Conservation (phyloP, 2,797 vertebrate genomes). For the Phoeniculus purpureus region DNA sequence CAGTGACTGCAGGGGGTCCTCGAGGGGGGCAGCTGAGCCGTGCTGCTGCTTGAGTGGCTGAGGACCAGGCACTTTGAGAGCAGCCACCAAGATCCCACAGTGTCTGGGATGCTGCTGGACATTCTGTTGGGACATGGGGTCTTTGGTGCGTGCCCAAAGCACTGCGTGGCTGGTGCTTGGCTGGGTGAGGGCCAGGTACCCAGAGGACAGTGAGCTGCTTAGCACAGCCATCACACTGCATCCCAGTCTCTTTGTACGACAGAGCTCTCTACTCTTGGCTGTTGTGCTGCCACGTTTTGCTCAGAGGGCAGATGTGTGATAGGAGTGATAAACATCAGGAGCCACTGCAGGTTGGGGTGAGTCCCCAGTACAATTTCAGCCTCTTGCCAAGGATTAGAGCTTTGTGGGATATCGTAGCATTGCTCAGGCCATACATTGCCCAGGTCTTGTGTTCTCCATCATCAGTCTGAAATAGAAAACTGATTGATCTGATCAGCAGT, state of each 20-base stretch:
- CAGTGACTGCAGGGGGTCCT: background rate
- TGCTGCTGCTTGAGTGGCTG: fast-evolving
- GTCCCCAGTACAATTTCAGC: background rate
- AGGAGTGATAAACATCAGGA: background rate
- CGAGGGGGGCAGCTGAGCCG: background rate
- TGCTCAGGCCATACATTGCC: background rate
- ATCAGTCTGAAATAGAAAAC: background rate
- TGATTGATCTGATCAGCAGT: background rate
- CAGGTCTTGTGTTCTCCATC: background rate
- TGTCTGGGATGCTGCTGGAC: background rate
- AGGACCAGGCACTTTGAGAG: background rate
- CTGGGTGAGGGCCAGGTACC: background rate
- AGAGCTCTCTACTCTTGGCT: background rate
- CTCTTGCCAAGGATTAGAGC: background rate
- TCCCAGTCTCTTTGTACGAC: conserved; percentile 5
- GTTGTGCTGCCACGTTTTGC: background rate
- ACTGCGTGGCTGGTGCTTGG: background rate
- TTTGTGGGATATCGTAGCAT: background rate
- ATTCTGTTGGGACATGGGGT: background rate
- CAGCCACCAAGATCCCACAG: background rate
- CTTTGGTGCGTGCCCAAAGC: background rate
- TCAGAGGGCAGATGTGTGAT: conserved; percentile 28
- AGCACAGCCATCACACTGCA: background rate
- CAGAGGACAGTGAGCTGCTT: conserved; percentile 2
- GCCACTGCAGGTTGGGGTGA: background rate